Evolutionary conservation across 2,113 vertebrate species (phyloP), one percentile per base, ranked within the genome.

Genomic region (Aegypius monachus): DNA sequence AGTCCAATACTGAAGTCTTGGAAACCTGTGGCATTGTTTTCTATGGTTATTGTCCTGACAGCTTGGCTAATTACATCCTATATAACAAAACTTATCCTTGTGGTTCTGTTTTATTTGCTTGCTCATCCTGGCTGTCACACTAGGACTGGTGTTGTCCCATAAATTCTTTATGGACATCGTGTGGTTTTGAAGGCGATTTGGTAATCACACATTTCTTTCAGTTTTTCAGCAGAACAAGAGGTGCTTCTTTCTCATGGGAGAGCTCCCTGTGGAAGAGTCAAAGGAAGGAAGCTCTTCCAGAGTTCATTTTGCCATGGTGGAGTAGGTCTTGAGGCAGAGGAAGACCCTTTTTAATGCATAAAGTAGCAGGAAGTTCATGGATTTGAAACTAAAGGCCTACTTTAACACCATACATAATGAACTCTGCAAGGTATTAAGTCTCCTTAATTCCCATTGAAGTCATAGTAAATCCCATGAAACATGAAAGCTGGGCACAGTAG

Each of bases 401-500:
- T 79, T 56, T 40, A 86, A 12, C 45, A 63, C 31, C 58, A 21
- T 10, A 1, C 32, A 45, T 40, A 55, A 70, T 47, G 58, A 75
- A 47, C 65, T 78, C 75, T 92, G 42, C 32, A 52, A 90, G 72
- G 79, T 66, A 94, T 88, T 88, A 81, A 93, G 23, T 62, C 70
- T 22, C 26, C 63, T 88, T 90, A 95, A 93, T 93, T 95, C 86
- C 79, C 43, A 16, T 17, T 90, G 86, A 80, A 94, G 71, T 66
- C 20, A 47, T 29, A 81, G 61, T 90, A 74, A 97, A 95, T 84
- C 79, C 90, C 70, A 56, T 16, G 25, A 53, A 93, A 89, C n/a
- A 17, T 50, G n/a, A 91, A 96, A 92, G 48, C 91, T 93, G 89
- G 75, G 80, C 53, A 45, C 72, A 67, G 84, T 48, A 94, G 83